Percentiles rank a stretch among this genome's conserved stretches.
Evolutionary conservation across 2,113 vertebrate genomes (phyloP).

Genomic region (Burhinus oedicnemus): DNA sequence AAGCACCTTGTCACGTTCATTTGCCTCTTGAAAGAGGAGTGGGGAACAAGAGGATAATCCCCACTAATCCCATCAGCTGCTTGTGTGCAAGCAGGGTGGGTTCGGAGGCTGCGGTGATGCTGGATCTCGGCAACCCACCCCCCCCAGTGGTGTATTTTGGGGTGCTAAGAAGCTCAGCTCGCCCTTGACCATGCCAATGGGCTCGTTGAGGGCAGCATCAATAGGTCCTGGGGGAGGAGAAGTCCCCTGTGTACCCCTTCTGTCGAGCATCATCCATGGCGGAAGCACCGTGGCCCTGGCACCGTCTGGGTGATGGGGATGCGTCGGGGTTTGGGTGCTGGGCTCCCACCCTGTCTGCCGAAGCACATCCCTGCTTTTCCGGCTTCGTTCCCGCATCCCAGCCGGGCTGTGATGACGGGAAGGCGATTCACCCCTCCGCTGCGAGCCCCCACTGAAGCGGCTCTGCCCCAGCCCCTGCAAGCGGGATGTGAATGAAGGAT

Average conservation of each 20-base stretch:
- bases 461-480: not conserved
- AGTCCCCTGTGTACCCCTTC: not conserved
- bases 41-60: not conserved
- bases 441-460: not conserved
- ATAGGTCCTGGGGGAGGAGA: too few species aligned
- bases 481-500: rapidly evolving
- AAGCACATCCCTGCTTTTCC: not conserved
- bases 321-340: rapidly evolving
- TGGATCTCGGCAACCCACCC: not conserved
- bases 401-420: not conserved
- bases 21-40: not conserved
- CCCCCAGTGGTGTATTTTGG: rapidly evolving
- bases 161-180: not conserved
- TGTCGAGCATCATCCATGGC: not conserved
- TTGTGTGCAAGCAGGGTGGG: too few species aligned
- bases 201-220: not conserved
- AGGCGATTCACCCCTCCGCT: not conserved
- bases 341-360: rapidly evolving
- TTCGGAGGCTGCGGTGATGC: not conserved
- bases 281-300: not conserved
- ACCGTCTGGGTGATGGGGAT: not conserved
- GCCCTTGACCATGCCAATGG: not conserved
- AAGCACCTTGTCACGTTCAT: not conserved
- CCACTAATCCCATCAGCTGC: not conserved
- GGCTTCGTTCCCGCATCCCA: not conserved